Evolutionary conservation across 2,888 invertebrate genomes (phyloP).

Genomic region (Athripsodes cinereus): DNA sequence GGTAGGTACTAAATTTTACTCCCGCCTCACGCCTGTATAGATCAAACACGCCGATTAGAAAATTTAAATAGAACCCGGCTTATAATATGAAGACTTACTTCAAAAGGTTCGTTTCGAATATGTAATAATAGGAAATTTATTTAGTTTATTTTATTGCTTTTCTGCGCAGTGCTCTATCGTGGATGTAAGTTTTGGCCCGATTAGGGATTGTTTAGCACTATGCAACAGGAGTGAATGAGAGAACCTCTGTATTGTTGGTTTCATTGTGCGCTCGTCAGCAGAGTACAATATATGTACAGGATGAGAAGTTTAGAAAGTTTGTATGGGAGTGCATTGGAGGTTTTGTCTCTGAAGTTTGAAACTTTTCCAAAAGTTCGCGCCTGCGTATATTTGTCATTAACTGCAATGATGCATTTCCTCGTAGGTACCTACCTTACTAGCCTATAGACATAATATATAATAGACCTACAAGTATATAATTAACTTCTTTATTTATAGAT

Average conservation of each 20-base stretch:
- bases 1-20: background rate
- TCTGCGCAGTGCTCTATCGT: background rate
- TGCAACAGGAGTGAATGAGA: background rate
- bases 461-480: no score
- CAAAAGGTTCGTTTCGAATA: background rate
- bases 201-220: background rate
- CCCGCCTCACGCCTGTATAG: background rate
- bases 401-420: background rate
- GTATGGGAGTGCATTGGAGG: background rate
- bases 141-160: background rate
- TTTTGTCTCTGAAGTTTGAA: constrained; percentile 1
- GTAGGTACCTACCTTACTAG: no score
- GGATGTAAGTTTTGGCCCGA: background rate
- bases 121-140: background rate
- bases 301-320: background rate
- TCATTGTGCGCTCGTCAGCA: background rate
- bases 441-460: no score
- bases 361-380: background rate
- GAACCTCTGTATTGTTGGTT: background rate
- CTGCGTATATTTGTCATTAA: background rate
- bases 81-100: background rate
- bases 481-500: no score
- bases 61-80: background rate
- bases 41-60: background rate
- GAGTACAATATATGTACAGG: background rate